Evolutionary conservation across 2,888 invertebrate genomes (phyloP).

Genomic region (Lottia gigantea): DNA sequence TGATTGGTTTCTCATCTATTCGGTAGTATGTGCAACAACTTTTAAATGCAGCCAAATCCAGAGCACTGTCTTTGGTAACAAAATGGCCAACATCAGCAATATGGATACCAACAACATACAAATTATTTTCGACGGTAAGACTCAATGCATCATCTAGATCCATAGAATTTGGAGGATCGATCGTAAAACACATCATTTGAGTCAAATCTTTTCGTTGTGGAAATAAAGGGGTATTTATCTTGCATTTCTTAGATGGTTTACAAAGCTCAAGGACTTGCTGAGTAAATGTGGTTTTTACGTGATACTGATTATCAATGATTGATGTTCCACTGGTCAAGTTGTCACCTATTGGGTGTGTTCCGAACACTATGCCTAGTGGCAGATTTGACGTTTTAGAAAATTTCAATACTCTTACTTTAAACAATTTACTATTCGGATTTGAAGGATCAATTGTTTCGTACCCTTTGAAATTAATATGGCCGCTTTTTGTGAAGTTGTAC

Average conservation of each 20-base stretch:
- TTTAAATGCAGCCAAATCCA: conserved; percentile 42
- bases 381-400: conserved; percentile 51
- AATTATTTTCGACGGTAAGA: conserved; percentile 23
- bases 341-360: conserved; percentile 45
- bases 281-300: conserved; percentile 39
- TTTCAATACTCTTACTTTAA: conserved; percentile 57
- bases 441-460: conserved; percentile 47
- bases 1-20: conserved; percentile 25
- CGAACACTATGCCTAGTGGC: conserved; percentile 59
- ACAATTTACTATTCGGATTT: conserved; percentile 47
- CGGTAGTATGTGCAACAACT: conserved; percentile 40
- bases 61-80: conserved; percentile 32
- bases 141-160: conserved; percentile 48
- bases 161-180: conserved; percentile 39
- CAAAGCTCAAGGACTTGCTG: too few relatives aligned
- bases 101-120: conserved; percentile 40
- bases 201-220: conserved; percentile 31
- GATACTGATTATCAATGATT: conserved; percentile 53
- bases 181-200: conserved; percentile 36
- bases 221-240: too few relatives aligned
- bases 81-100: conserved; percentile 45
- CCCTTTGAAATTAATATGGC: conserved; percentile 43
- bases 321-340: conserved; percentile 41
- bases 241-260: too few relatives aligned
- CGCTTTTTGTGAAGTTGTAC: neutral